phyloP scores from a whole-genome alignment of 2,888 invertebrate genomes.

The Seira ritae region DNA sequence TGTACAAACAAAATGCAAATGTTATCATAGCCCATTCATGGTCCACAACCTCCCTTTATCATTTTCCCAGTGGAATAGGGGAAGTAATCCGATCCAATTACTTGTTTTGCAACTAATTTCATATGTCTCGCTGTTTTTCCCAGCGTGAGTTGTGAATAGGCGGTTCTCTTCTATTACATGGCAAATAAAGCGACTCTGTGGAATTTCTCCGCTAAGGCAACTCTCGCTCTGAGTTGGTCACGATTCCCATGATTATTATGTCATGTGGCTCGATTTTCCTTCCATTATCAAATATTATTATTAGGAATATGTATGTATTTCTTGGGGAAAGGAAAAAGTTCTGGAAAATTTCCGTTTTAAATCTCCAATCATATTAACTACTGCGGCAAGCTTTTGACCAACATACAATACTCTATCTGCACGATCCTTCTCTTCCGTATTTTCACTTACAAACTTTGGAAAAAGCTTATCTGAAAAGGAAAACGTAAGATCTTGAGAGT shows the following conservation, averaged over 20 bases:
- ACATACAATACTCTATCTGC: not conserved
- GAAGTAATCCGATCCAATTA: slow-evolving; percentile 61
- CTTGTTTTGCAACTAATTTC: slow-evolving; percentile 59
- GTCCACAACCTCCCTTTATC: slow-evolving; percentile 25
- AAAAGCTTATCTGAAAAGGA: not conserved
- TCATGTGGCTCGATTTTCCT: not conserved
- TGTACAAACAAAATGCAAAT: slow-evolving; percentile 44
- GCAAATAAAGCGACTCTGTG: not conserved
- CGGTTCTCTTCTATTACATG: not conserved
- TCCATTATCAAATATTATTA: not conserved
- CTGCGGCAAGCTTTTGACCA: not conserved
- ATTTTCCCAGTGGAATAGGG: slow-evolving; percentile 35
- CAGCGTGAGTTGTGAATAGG: not conserved
- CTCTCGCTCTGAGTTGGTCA: not conserved
- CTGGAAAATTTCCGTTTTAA: not conserved
- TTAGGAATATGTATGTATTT: too few species aligned
- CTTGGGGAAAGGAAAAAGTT: not conserved
- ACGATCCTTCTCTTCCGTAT: too few species aligned
- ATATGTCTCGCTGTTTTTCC: slow-evolving; percentile 4
- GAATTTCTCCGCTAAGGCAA: not conserved
- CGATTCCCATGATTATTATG: not conserved
- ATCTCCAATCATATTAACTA: not conserved
- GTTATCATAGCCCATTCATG: slow-evolving; percentile 28
- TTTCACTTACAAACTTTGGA: too few species aligned
- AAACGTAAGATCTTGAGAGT: not conserved